These are phyloP conservation scores for Atlantisia rogersi DNA, from an alignment of 2,113 vertebrate species.

Conservation along the genomic window DNA sequence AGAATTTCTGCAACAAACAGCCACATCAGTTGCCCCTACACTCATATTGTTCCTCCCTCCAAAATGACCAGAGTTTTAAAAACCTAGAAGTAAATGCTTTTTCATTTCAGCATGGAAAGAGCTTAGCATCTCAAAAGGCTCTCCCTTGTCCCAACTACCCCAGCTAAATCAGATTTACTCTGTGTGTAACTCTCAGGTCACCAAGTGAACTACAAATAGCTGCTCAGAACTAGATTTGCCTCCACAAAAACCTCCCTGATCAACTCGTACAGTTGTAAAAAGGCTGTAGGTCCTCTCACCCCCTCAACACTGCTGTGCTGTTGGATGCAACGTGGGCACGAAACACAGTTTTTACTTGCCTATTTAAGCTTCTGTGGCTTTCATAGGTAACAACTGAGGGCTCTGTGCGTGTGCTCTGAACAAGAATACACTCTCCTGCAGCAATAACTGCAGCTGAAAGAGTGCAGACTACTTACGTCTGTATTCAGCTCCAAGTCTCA, in stretches of 20 bases:
- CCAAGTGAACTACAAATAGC: neutral
- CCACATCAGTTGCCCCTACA: neutral
- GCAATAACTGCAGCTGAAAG: neutral
- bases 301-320: neutral
- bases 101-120: neutral
- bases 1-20: neutral
- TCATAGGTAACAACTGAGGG: neutral
- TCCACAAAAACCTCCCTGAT: neutral
- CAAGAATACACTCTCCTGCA: neutral
- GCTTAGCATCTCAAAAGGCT: neutral
- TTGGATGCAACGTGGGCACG: neutral
- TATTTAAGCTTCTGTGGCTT: neutral
- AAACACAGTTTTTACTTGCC: neutral
- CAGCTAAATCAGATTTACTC: neutral
- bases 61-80: neutral
- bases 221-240: neutral
- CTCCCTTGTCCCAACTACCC: neutral
- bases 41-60: neutral
- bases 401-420: neutral
- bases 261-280: neutral
- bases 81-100: neutral
- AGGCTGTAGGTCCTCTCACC: neutral
- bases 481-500: constrained; percentile 96
- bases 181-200: neutral
- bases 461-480: constrained; percentile 83